Evolutionary conservation across 2,888 invertebrate species (phyloP), one percentile per base, ranked within the genome.

Genomic region (Nomada lathburiana): DNA sequence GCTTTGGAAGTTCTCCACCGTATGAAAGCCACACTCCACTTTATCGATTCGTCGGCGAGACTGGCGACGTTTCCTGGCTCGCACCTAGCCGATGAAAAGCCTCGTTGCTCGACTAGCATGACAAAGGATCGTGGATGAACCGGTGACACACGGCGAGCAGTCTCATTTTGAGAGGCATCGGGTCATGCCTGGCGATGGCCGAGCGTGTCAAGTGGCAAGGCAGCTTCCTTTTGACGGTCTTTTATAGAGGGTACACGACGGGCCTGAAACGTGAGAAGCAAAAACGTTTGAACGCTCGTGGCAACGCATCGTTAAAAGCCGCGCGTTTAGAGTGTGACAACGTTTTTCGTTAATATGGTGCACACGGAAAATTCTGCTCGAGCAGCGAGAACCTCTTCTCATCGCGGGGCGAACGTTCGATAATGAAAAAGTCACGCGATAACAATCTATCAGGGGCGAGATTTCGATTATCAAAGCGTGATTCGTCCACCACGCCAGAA

Each of bases 31-130:
- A 74, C 86, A 76, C 83, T 78, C 77, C 86, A 78, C 76, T 86
- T 89, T 91, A 91, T 91, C 87, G 91, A 91, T 90, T 91, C 70
- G 80, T 23, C 70, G 67, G 71, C 79, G 76, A 73, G 77, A 78
- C 85, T 77, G 83, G n/a, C 73, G 82, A 83, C 83, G 83, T 88
- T 89, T 86, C 76, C 84, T 82, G 73, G 73, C 84, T 85, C 78
- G 68, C 76, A 83, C 84, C 85, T 87, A 85, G 85, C 88, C 86
- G 86, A 90, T 85, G 86, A 80, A 76, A 69, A 60, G 26, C 20
- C 63, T 52, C 44, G 52, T 70, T 42, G 68, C 53, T 42, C 71
- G 23, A 57, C 74, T 74, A 86, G 55, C 88, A 80, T 86, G 67
- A 76, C 86, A 83, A 52, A 72, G 20, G 18, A 67, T 57, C 63